Base-by-base conservation (phyloP, 2,888 invertebrate species). In the Acanthosoma haemorrhoidale region DNA sequence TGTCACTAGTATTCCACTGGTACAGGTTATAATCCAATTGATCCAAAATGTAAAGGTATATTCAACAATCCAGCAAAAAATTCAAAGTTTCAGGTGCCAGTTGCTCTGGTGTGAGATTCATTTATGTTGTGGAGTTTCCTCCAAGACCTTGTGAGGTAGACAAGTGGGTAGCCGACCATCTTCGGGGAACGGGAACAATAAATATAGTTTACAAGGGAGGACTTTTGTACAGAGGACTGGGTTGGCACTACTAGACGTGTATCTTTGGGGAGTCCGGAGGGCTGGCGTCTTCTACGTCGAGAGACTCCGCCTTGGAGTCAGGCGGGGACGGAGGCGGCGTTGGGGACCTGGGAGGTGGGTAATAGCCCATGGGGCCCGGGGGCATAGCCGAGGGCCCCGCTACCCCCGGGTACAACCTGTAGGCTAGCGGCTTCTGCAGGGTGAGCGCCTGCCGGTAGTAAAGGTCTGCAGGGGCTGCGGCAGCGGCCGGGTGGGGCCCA, bases 361-460 rank as follows among this genome's bases (percentile, higher is more conserved):
- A 67, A 67, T 70, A 72, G 41, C 74, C 63, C 51, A 74, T 70
- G 68, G 61, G 74, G 43, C 36, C 73, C 29, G 34, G 69, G 2
- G 73, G 71, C 16, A 70, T 34, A 32, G 73, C 72, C 8, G 75
- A 66, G 4, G 76, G 76, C 1, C 76, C 76, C 18, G 76, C 75
- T 69, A 77, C 75, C 5, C 76, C 76, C 13, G 77, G 77, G 72
- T 77, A 77, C 51, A 77, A 75, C 80, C 88, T 83, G 81, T 92
- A 92, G 75, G 94, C 92, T 78, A 94, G 83, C 2, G 94, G 94
- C 80, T 94, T 94, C 80, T 94, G 94, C 76, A 94, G 83, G 71
- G 89, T 89, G 67, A 75, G 76, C 1, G 89, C 90, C 77, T 92
- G 92, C 18, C 91, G 84, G 81, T 92, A 93, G 80, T 92, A 92